These are phyloP conservation scores for Leptinotarsa peninsularis DNA, from an alignment of 2,888 invertebrate genomes.

Conservation along the genomic window DNA sequence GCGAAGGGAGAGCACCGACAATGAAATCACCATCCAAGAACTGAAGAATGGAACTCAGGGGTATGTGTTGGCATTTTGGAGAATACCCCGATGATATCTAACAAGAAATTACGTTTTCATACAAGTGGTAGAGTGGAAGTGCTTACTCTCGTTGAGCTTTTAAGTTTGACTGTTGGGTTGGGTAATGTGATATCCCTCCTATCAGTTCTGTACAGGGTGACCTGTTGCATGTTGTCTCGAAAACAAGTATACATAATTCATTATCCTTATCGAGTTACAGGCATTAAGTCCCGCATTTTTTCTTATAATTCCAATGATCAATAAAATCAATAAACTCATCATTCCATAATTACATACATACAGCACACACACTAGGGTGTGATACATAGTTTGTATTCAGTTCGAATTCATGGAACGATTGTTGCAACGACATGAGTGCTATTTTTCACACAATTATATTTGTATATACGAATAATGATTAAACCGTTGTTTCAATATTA, in stretches of 20 bases:
- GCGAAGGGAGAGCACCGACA: slow-evolving; percentile 79
- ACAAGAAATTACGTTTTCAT: slow-evolving; percentile 28
- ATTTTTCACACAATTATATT: too few relatives aligned
- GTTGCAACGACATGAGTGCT: too few relatives aligned
- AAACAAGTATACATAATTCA: neutral
- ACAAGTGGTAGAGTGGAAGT: slow-evolving; percentile 49
- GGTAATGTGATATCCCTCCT: slow-evolving; percentile 14
- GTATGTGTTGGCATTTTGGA: slow-evolving; percentile 80
- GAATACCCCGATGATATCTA: slow-evolving; percentile 1
- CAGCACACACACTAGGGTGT: too few relatives aligned
- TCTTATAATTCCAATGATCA: too few relatives aligned
- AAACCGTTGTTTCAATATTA: too few relatives aligned
- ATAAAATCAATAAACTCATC: too few relatives aligned
- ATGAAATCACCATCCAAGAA: slow-evolving; percentile 86
- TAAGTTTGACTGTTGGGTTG: slow-evolving; percentile 24
- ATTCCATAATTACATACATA: too few relatives aligned
- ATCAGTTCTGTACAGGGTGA: neutral
- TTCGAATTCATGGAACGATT: too few relatives aligned
- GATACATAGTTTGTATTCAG: too few relatives aligned
- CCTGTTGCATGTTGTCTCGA: neutral
- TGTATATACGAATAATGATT: too few relatives aligned
- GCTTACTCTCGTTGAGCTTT: slow-evolving; percentile 26
- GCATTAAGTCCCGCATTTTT: too few relatives aligned
- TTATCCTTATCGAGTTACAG: too few relatives aligned
- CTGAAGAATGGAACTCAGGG: slow-evolving; percentile 77